Percentiles rank a stretch among this genome's conserved stretches.
phyloP scores from a whole-genome alignment of 2,797 vertebrate species.

The Setipinna tenuifilis region DNA sequence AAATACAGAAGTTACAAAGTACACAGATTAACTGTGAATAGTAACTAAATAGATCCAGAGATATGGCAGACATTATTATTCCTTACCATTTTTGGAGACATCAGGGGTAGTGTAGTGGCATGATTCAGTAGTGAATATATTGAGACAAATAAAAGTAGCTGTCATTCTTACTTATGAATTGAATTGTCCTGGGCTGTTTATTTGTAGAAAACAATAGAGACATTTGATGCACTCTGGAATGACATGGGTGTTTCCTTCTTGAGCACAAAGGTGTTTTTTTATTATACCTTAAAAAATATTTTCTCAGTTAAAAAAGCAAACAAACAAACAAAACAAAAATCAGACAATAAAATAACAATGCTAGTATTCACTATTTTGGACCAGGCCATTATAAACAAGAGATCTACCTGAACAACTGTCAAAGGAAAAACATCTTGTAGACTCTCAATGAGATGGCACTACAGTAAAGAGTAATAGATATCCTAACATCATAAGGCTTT shows the following conservation, averaged over 20 bases:
- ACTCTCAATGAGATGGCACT: slow-evolving; percentile 7
- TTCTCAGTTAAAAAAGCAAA: slow-evolving; percentile 1
- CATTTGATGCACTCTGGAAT: slow-evolving; percentile 14
- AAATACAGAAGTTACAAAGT: too few relatives aligned
- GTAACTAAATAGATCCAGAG: too few relatives aligned
- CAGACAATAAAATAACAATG: background rate
- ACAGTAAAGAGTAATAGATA: background rate
- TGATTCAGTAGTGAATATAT: too few relatives aligned
- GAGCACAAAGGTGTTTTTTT: slow-evolving; percentile 12
- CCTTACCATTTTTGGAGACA: too few relatives aligned
- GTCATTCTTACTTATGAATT: background rate
- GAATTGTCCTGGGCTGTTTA: slow-evolving; percentile 13
- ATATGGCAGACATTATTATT: too few relatives aligned
- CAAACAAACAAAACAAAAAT: slow-evolving; percentile 8
- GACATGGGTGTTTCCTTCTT: slow-evolving; percentile 1
- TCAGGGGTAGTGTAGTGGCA: too few relatives aligned
- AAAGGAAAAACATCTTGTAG: background rate
- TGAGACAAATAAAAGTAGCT: background rate
- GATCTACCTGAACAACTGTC: slow-evolving; percentile 1
- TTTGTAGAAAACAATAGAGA: background rate
- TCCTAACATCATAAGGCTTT: slow-evolving; percentile 2
- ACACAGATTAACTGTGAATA: too few relatives aligned
- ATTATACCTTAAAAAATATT: slow-evolving; percentile 23
- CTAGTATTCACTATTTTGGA: background rate
- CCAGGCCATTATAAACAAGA: background rate